These are phyloP conservation scores for Ginglymostoma cirratum DNA, from an alignment of 2,113 vertebrate species.

Conservation along the genomic window DNA sequence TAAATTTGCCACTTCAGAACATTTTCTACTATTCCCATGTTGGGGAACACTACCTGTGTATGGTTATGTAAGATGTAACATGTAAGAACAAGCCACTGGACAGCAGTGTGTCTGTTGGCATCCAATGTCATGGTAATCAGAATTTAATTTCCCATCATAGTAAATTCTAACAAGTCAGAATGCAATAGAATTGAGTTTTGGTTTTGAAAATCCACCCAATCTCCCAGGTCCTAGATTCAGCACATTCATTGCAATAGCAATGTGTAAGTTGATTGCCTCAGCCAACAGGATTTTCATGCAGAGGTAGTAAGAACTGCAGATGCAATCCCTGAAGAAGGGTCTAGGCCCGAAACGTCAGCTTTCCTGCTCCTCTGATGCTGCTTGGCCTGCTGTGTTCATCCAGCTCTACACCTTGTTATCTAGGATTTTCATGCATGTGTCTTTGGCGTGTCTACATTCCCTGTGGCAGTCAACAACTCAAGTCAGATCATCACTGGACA, in stretches of 20 bases:
- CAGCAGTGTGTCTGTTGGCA: not conserved
- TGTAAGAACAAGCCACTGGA: not conserved
- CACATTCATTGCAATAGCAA: not conserved
- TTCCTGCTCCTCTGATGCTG: no score
- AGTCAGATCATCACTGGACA: not conserved
- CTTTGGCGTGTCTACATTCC: not conserved
- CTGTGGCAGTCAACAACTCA: not conserved
- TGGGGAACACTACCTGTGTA: not conserved
- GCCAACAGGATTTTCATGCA: not conserved
- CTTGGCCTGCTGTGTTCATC: no score
- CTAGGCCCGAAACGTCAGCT: no score
- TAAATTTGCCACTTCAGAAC: not conserved
- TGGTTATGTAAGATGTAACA: no score
- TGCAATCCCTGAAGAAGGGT: no score
- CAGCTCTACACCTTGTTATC: no score
- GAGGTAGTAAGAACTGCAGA: no score
- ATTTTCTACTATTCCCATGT: not conserved
- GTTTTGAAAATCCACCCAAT: no score
- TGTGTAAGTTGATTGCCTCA: not conserved
- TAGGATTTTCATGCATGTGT: not conserved
- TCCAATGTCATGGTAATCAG: not conserved
- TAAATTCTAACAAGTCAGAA: no score
- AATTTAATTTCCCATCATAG: not conserved
- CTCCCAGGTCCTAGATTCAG: no score
- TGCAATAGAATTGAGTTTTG: no score